Conservation (phyloP, 1,140 invertebrate species). For the Ruditapes philippinarum region DNA sequence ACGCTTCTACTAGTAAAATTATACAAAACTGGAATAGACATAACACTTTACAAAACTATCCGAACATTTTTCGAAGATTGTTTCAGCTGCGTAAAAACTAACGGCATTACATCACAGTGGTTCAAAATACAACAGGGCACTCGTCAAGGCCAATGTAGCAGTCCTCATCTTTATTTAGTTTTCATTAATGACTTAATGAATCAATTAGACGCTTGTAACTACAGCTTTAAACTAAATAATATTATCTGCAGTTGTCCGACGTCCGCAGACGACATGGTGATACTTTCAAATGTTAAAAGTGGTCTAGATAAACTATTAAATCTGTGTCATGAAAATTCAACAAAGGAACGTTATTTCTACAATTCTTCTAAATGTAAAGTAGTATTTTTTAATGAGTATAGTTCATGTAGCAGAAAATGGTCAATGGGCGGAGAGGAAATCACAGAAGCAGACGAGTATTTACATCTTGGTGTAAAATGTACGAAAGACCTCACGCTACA, state of each 20-base stretch:
- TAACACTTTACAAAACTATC: not conserved
- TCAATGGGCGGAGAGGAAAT: too few relatives aligned
- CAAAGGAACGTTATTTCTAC: not conserved
- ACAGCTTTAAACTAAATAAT: not conserved
- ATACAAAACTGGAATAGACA: constrained; percentile 6
- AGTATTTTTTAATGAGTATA: not conserved
- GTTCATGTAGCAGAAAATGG: too few relatives aligned
- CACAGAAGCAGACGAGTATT: too few relatives aligned
- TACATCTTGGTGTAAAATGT: too few relatives aligned
- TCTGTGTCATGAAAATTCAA: not conserved
- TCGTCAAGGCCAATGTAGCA: not conserved
- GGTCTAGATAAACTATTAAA: not conserved
- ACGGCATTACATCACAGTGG: not conserved
- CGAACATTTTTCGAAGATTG: not conserved
- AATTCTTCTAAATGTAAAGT: constrained; percentile 7
- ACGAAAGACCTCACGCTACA: too few relatives aligned
- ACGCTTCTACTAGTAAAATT: not conserved
- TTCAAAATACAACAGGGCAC: not conserved
- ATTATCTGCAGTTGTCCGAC: not conserved
- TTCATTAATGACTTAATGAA: not conserved
- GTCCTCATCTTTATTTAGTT: not conserved
- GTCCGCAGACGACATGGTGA: constrained; percentile 14
- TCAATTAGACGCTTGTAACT: not conserved
- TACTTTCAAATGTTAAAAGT: not conserved
- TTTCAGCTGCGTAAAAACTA: not conserved